Evolutionary conservation across 1,140 invertebrate species (phyloP), one percentile per base, ranked within the genome.

Genomic region (Carposina sasakii): DNA sequence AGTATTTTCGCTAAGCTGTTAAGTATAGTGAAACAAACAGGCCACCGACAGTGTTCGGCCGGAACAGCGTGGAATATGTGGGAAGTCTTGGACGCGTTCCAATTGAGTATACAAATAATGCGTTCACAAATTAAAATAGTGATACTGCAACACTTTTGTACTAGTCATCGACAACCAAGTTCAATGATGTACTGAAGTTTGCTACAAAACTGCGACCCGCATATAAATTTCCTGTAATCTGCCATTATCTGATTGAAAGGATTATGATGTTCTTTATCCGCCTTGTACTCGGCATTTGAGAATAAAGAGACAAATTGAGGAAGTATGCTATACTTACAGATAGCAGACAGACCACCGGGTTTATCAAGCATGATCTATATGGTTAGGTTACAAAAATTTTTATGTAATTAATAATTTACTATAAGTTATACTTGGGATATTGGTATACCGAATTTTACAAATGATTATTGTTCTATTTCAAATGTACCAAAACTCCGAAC

Each of bases 241-340:
- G 54, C 54, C 56, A 57, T 56, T 67, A 63, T 61, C 56, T 55
- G 62, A 64, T 56, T 64, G 60, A 66, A 63, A 65, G 67, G 71
- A 71, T 68, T 71, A 70, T 58, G 63, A 49, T 50, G 60, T 66
- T 60, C 62, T 71, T 74, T 71, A 64, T 67, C 71, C 66, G 62
- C 60, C 54, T 65, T 55, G 55, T 33, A 36, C 47, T 55, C 57
- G 53, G 42, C 48, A 30, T 20, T 20, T 45, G 43, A 45, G 47
- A 54, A 40, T 59, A 67, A 69, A 64, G 59, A 67, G 55, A 66
- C 64, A 65, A 69, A 63, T 62, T 63, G 61, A 52, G 65, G 61
- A 62, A 57, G 53, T 51, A n/a, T n/a, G n/a, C n/a, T n/a, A n/a
- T n/a, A n/a, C n/a, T n/a, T n/a, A n/a, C n/a, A n/a, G n/a, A n/a